These are phyloP conservation scores for Pseudomugil gertrudae DNA, from an alignment of 2,797 vertebrate species.

Conservation along the genomic window DNA sequence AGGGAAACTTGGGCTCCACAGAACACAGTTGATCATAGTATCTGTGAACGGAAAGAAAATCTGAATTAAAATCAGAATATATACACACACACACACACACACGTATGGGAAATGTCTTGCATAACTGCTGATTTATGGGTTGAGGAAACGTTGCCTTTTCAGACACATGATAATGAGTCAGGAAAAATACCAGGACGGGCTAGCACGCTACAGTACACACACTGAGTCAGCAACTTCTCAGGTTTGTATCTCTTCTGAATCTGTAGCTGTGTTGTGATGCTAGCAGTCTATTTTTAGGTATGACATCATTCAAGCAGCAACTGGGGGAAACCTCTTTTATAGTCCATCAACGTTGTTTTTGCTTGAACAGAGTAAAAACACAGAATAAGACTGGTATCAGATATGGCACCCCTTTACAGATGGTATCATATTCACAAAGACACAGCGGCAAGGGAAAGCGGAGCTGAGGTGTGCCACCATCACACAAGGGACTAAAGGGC, in stretches of 20 bases:
- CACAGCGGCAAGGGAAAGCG: slow-evolving; percentile 26
- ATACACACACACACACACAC: too few relatives aligned
- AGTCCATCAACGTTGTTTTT: slow-evolving; percentile 10
- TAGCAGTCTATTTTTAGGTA: slow-evolving; percentile 46
- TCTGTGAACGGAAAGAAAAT: slow-evolving; percentile 69
- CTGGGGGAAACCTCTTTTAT: slow-evolving; percentile 39
- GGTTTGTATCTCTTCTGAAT: slow-evolving; percentile 5
- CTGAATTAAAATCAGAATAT: not conserved
- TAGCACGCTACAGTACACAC: not conserved
- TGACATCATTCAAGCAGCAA: slow-evolving; percentile 21
- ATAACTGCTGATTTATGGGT: slow-evolving; percentile 14
- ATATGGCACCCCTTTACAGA: not conserved
- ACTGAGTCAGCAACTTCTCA: slow-evolving; percentile 1
- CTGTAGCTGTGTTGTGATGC: slow-evolving; percentile 20
- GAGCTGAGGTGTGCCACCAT: slow-evolving; percentile 44
- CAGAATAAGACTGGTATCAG: slow-evolving; percentile 12
- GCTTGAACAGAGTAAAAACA: slow-evolving; percentile 3
- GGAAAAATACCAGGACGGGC: slow-evolving; percentile 14
- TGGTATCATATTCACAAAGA: slow-evolving; percentile 13
- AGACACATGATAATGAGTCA: slow-evolving; percentile 65
- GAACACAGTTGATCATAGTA: slow-evolving; percentile 98
- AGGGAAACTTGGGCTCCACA: slow-evolving; percentile 97
- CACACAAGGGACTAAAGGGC: slow-evolving; percentile 11
- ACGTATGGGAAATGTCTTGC: slow-evolving; percentile 15
- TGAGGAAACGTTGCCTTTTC: slow-evolving; percentile 35